Conservation (phyloP, 2,797 vertebrate species). For the Champsocephalus esox region DNA sequence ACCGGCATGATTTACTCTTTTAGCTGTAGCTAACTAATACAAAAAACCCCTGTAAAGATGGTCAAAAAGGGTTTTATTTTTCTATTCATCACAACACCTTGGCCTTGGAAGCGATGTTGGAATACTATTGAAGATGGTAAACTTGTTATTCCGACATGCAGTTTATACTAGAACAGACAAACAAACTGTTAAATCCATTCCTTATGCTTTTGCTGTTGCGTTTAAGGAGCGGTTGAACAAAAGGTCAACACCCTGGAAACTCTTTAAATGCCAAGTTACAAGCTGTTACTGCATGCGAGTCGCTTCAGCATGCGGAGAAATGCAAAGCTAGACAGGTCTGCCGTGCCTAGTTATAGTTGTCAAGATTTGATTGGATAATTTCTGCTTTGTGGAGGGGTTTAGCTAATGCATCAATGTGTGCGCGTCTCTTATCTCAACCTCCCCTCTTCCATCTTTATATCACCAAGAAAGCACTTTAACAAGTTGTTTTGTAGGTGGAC, state of each 20-base stretch:
- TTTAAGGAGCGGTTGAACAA: background rate
- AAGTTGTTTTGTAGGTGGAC: slow-evolving; percentile 16
- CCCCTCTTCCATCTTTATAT: background rate
- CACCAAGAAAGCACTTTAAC: background rate
- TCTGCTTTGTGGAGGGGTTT: slow-evolving; percentile 2
- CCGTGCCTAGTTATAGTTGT: background rate
- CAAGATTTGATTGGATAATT: slow-evolving; percentile 4
- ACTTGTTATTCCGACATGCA: background rate
- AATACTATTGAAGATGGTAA: background rate
- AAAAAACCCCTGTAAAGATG: background rate
- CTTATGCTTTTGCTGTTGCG: background rate
- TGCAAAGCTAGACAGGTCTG: slow-evolving; percentile 22
- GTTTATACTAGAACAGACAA: background rate
- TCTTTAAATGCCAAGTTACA: background rate
- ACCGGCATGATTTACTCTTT: background rate
- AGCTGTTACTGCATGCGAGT: background rate
- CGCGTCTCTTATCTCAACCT: slow-evolving; percentile 3
- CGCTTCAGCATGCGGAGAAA: background rate
- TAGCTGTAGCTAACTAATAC: background rate
- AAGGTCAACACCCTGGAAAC: background rate
- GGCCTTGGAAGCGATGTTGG: background rate
- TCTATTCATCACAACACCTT: background rate
- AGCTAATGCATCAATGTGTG: slow-evolving; percentile 6
- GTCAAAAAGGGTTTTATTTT: slow-evolving; percentile 7
- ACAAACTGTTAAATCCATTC: background rate